These are phyloP conservation scores for Odocoileus virginianus DNA, from an alignment of 2,113 vertebrate genomes.

Conservation along the genomic window DNA sequence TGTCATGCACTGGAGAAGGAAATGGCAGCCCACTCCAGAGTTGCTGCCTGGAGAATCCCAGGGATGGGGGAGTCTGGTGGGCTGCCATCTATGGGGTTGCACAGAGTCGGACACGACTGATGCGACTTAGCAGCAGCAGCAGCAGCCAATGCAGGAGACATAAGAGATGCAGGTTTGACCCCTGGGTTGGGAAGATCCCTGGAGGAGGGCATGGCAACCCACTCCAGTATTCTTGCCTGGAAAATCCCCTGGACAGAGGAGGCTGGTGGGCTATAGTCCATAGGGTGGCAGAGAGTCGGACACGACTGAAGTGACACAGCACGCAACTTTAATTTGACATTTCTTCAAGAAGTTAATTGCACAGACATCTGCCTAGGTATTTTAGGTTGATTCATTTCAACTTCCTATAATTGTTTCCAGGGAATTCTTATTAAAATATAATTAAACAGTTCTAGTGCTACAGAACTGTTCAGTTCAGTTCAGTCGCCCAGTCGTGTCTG, in stretches of 20 bases:
- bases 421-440: constrained; percentile 35
- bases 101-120: no score
- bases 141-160: background rate
- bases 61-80: no score
- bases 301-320: background rate
- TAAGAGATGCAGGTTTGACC: background rate
- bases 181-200: background rate
- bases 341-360: constrained; percentile 38
- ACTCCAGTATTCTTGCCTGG: background rate
- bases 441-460: background rate
- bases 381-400: constrained; percentile 36
- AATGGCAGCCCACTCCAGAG: no score
- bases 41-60: no score
- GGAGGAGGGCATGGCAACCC: background rate
- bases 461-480: background rate
- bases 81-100: no score
- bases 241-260: background rate
- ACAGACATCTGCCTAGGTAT: background rate
- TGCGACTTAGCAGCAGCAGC: no score
- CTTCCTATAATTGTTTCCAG: background rate
- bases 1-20: no score
- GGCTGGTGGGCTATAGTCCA: background rate
- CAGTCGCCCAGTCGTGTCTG: no score
- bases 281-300: fast-evolving
- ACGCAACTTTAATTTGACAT: background rate